phyloP scores from a whole-genome alignment of 2,113 vertebrate genomes.

The Loxodonta africana region DNA sequence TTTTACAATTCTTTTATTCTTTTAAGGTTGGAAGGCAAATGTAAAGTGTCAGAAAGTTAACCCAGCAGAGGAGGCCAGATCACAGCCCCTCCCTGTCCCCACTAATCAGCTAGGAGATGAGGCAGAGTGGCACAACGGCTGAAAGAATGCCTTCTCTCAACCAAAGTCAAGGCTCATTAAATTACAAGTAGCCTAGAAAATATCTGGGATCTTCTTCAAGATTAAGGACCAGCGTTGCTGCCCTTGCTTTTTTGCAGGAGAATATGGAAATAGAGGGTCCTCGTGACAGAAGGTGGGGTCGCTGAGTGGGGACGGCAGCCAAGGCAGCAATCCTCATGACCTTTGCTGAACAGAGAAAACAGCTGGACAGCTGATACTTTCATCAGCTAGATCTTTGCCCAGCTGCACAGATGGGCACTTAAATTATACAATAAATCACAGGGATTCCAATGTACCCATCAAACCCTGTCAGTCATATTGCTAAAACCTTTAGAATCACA shows the following conservation, averaged over 20 bases:
- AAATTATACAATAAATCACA: conserved; percentile 79
- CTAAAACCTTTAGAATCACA: conserved; percentile 58
- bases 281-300: conserved; percentile 47
- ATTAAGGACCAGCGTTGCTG: background rate
- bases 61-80: background rate
- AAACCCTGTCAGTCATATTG: conserved; percentile 44
- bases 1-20: background rate
- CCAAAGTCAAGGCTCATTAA: conserved; percentile 55
- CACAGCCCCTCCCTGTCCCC: background rate
- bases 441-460: conserved; percentile 67
- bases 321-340: conserved; percentile 60
- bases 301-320: conserved; percentile 28
- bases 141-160: conserved; percentile 62
- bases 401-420: conserved; percentile 71
- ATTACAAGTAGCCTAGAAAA: conserved; percentile 38
- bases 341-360: conserved; percentile 69
- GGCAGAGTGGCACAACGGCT: background rate
- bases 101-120: conserved; percentile 4
- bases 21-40: conserved; percentile 35
- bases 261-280: conserved; percentile 46
- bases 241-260: conserved; percentile 47
- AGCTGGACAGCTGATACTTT: conserved; percentile 74
- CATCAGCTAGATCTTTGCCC: conserved; percentile 72
- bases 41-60: background rate
- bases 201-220: conserved; percentile 38